Evolutionary conservation across 2,888 invertebrate genomes (phyloP), one percentile per base, ranked within the genome.

Genomic region (Palloptera scutellata): DNA sequence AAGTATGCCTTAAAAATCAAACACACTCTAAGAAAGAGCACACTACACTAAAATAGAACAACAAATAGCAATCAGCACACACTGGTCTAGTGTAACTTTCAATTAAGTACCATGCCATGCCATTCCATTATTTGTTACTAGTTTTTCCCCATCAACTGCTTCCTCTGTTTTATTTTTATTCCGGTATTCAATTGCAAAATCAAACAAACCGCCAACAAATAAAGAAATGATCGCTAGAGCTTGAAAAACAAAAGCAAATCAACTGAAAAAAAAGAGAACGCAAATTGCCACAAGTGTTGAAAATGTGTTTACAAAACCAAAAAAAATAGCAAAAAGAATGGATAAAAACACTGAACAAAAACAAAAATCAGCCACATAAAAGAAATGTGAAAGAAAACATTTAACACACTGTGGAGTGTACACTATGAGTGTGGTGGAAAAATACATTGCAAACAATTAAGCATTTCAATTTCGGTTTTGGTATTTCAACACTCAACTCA

Each of bases 361-460:
- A 59, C 17, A 48, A 59, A 64, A 53, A 45, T 51, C 48, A 64
- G 51, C 55, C 54, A 40, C 30, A 30, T 30, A 30, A 30, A 30
- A 30, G 30, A 30, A 30, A 30, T 30, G 30, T 30, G 30, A 30
- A 30, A 30, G 30, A 30, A 30, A 30, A 30, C 30, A 30, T 30
- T 30, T 30, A 30, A 30, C 30, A 30, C 30, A 30, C 30, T 30
- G 30, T 30, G 30, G 3, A 30, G 30, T 30, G 30, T 30, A 30
- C 30, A 30, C 30, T 30, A 6, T 30, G 30, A 4, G 30, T 30
- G 6, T 40, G 58, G 58, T 51, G 55, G 48, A 45, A 58, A 52
- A 52, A 19, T 62, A 58, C 62, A 62, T 62, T 57, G 64, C 51
- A 64, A 64, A 68, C 68, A 68, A 68, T 68, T 68, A 68, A 68